These are phyloP conservation scores for Thomomys bottae DNA, from an alignment of 2,113 vertebrate species.

Conservation along the genomic window DNA sequence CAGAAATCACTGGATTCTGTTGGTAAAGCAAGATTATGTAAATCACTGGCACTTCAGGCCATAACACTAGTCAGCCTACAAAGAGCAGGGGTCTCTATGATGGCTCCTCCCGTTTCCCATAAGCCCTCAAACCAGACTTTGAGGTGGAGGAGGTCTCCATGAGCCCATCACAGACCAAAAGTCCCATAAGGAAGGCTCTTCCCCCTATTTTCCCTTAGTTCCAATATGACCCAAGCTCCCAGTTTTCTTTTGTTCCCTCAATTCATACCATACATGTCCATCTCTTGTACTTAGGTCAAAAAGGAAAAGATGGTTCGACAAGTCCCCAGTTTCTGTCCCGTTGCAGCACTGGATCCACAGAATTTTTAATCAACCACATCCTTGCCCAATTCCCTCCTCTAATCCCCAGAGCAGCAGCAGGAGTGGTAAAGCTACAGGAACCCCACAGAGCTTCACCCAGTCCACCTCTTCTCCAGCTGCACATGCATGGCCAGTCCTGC, in stretches of 20 bases:
- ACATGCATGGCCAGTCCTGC: not conserved
- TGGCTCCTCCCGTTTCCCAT: too few species aligned
- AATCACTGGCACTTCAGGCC: not conserved
- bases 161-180: not conserved
- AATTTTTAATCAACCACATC: not conserved
- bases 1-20: not conserved
- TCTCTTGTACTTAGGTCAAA: not conserved
- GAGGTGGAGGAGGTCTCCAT: not conserved
- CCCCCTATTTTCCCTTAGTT: not conserved
- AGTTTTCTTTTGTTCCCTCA: not conserved
- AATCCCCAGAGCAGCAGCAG: not conserved
- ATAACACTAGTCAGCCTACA: not conserved
- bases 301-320: not conserved
- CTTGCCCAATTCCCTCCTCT: not conserved
- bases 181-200: too few species aligned
- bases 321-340: not conserved
- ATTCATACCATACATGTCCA: not conserved
- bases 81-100: too few species aligned
- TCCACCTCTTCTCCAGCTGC: not conserved
- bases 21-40: not conserved
- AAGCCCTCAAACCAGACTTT: not conserved
- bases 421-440: fast-evolving
- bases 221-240: not conserved
- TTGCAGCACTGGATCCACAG: not conserved
- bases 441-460: not conserved